A percentile compares a stretch with the other conserved stretches of the same genome.
Conservation (phyloP, 30 jellyfish, hydroid and myxozoan genomes). For the Aurelia aurita complex sp. Pacific region DNA sequence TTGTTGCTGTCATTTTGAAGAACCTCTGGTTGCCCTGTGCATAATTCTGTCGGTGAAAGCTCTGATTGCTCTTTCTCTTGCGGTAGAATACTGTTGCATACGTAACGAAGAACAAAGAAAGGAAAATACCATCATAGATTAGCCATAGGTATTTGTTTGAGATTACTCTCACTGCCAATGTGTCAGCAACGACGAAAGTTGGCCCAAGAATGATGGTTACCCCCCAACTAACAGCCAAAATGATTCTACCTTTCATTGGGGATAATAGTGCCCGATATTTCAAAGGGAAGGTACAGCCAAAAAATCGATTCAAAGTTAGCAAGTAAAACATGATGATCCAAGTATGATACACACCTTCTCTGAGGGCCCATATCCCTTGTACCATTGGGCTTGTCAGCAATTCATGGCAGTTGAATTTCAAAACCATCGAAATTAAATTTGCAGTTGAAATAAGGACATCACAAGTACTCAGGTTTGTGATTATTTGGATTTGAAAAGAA, state of each 20-base stretch:
- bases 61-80: neutral
- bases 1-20: neutral
- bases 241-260: neutral
- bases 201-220: neutral
- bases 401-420: neutral
- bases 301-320: constrained; percentile 7
- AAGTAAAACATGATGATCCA: constrained; percentile 6
- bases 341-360: neutral
- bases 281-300: constrained; percentile 23
- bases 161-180: neutral
- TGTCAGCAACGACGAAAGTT: neutral
- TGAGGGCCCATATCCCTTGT: neutral
- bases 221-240: neutral
- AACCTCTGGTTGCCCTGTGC: neutral
- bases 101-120: neutral
- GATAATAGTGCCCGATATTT: neutral
- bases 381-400: neutral
- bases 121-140: neutral
- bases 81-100: constrained; percentile 3
- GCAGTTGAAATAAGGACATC: neutral
- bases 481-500: neutral
- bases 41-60: too few species aligned
- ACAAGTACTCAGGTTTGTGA: neutral
- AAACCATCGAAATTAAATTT: neutral
- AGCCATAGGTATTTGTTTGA: neutral